Base-by-base conservation (phyloP, 2,888 invertebrate genomes). In the Entomobrya multifasciata region DNA sequence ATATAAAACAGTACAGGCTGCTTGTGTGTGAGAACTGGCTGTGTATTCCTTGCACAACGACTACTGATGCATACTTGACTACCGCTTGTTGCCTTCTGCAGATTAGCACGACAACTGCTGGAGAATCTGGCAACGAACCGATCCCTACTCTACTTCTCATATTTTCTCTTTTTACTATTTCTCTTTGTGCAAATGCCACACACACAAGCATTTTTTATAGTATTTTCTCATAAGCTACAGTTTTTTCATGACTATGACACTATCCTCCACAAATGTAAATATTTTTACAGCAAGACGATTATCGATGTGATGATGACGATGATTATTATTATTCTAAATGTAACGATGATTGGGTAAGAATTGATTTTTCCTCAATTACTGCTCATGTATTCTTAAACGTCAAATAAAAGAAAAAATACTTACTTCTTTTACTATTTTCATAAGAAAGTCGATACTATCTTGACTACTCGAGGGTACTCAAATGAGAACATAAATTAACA, bases 21-120 rank as follows among this genome's bases (percentile, higher is more conserved):
- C n/a, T n/a, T n/a, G n/a, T n/a, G n/a, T n/a, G n/a, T n/a, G n/a
- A n/a, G n/a, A n/a, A 13, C 30, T n/a, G 57, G 25, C 57, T 60
- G 41, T 15, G 60, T 62, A 55, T 3, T 55, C 20, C n/a, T 55
- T 55, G 17, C 49, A 49, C 49, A 15, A n/a, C 15, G n/a, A n/a
- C 15, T 15, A 15, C 15, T 3, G 3, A n/a, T 8, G 52, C 13
- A n/a, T 15, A n/a, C 8, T 8, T 30, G 65, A 72, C 72, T 72
- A 72, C 72, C 86, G 86, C 81, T 86, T 76, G 86, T 67, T 81
- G 55, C 55, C 41, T 65, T 57, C 11, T 49, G 67, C 74, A 81
- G 86, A 86, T 67, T 44, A 86, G 80, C 52, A 81, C 86, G 86
- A 86, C 86, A 86, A 86, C 86, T 86, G 86, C 86, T 81, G 86